A percentile compares a stretch with the other conserved stretches of the same genome.
These are phyloP conservation scores for Mesembrinibis cayennensis DNA, from an alignment of 2,113 vertebrate genomes.

Conservation along the genomic window DNA sequence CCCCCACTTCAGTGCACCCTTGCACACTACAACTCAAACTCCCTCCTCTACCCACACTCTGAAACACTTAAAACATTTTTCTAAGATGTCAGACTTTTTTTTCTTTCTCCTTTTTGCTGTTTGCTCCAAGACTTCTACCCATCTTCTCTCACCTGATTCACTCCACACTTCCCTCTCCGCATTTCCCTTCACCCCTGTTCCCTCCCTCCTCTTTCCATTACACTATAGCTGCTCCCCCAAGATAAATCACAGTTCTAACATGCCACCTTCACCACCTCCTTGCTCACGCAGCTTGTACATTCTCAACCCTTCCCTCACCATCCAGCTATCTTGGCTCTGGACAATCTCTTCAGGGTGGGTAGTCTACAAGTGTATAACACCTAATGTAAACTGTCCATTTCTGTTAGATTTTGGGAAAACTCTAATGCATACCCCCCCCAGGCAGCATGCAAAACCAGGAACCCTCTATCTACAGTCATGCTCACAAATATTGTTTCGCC, in stretches of 20 bases:
- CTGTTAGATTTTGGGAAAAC: neutral
- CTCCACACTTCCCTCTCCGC: too few species aligned
- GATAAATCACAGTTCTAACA: neutral
- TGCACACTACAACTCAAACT: neutral
- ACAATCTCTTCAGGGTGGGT: neutral
- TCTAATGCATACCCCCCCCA: accelerated
- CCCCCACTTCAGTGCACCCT: neutral
- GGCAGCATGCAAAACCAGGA: neutral
- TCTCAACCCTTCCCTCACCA: neutral
- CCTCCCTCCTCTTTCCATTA: neutral
- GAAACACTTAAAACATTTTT: neutral
- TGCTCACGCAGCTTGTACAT: neutral
- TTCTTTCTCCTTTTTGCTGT: neutral
- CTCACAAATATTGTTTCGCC: neutral
- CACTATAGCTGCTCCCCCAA: neutral
- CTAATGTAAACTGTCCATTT: neutral
- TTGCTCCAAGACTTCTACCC: neutral
- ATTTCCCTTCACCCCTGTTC: neutral
- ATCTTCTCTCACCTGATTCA: neutral
- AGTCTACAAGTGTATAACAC: neutral
- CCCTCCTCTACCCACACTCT: neutral
- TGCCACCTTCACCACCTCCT: neutral
- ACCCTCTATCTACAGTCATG: neutral
- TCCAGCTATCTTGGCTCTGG: neutral
- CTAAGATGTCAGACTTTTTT: neutral